Conservation (phyloP, 2,113 vertebrate species). For the Accipiter cooperii region DNA sequence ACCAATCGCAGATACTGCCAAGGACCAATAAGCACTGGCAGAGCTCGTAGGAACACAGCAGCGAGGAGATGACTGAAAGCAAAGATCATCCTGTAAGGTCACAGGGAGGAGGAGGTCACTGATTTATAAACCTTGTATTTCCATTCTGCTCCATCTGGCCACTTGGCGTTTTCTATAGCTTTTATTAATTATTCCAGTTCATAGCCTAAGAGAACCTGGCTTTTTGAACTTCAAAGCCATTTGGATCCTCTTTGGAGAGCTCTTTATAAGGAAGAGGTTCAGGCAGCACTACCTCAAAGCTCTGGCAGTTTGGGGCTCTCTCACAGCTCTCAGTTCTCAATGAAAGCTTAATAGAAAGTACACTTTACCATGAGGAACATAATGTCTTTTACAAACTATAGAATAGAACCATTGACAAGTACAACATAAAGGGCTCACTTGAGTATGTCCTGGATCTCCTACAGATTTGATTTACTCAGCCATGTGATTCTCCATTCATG, state of each 20-base stretch:
- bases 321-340: neutral
- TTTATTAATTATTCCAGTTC: slow-evolving; percentile 23
- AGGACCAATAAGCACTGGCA: neutral
- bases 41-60: neutral
- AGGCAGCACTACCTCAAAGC: neutral
- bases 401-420: slow-evolving; percentile 5
- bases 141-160: neutral
- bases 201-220: neutral
- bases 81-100: neutral
- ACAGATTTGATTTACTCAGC: slow-evolving; percentile 21
- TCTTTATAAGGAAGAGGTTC: neutral
- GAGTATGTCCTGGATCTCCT: neutral
- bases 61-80: neutral
- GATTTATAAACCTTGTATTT: neutral
- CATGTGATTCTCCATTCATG: neutral
- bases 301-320: neutral
- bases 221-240: slow-evolving; percentile 35
- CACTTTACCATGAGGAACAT: neutral
- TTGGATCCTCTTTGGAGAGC: neutral
- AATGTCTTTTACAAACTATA: neutral
- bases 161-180: neutral
- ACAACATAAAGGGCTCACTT: neutral
- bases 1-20: neutral
- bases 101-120: neutral
- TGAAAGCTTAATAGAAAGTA: slow-evolving; percentile 9